These are phyloP conservation scores for Notoglanidium macrostoma DNA, from an alignment of 2,797 vertebrate species.

Conservation along the genomic window DNA sequence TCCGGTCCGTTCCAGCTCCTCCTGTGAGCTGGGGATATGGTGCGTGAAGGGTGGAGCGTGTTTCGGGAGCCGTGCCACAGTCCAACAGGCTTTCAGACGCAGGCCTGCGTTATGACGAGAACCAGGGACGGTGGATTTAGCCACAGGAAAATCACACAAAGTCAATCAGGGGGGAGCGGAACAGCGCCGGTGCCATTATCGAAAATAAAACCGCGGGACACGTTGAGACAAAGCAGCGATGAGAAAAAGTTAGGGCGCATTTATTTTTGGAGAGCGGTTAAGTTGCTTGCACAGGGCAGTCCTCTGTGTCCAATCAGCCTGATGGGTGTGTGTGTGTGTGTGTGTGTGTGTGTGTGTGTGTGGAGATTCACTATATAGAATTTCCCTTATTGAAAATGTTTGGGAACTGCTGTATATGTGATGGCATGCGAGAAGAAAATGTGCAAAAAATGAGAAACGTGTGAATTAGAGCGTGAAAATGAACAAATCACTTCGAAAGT, in stretches of 20 bases:
- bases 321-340: background rate
- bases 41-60: constrained; percentile 2
- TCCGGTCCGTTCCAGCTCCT: background rate
- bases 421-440: background rate
- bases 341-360: constrained; percentile 8
- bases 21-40: constrained; percentile 17
- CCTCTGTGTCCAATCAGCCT: background rate
- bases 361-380: background rate
- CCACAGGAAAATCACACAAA: constrained; percentile 39
- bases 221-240: constrained; percentile 50
- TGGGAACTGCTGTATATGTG: background rate
- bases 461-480: background rate
- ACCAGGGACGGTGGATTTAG: constrained; percentile 54
- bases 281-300: constrained; percentile 6
- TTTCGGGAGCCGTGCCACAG: constrained; percentile 24
- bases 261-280: constrained; percentile 45
- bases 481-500: background rate
- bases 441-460: background rate
- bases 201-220: constrained; percentile 37
- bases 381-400: background rate
- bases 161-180: constrained; percentile 40
- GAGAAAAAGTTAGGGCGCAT: constrained; percentile 31
- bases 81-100: constrained; percentile 19
- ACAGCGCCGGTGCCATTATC: constrained; percentile 31
- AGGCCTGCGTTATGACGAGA: constrained; percentile 47